Evolutionary conservation across 2,888 invertebrate genomes (phyloP).

Genomic region (Luffia ferchaultella): DNA sequence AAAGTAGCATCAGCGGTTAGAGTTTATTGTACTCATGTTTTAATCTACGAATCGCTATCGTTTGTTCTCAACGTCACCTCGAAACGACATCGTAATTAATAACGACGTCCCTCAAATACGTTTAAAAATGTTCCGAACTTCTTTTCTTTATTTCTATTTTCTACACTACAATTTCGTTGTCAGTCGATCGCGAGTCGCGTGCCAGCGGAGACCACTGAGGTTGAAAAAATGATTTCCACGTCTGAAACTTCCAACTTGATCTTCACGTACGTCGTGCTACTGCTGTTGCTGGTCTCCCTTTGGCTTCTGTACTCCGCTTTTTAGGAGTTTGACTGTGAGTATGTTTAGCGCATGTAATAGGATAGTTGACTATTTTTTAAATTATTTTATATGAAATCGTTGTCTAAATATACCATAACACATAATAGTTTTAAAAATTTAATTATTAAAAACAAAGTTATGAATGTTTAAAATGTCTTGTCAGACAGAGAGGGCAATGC

Average conservation of each 20-base stretch:
- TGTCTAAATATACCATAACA: too few species aligned
- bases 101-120: neutral
- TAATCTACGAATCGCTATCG: neutral
- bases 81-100: slow-evolving; percentile 4
- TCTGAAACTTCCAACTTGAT: slow-evolving; percentile 70
- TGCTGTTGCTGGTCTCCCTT: slow-evolving; percentile 67
- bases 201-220: slow-evolving; percentile 20
- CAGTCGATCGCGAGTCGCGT: slow-evolving; percentile 38
- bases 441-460: too few species aligned
- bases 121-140: neutral
- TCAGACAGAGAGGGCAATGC: too few species aligned
- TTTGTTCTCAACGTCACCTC: neutral
- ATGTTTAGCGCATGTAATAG: neutral
- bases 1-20: too few species aligned
- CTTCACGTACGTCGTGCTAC: slow-evolving; percentile 72
- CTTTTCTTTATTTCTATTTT: neutral
- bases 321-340: slow-evolving; percentile 20
- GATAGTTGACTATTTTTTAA: neutral
- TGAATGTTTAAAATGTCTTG: too few species aligned
- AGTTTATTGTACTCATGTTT: neutral
- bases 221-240: slow-evolving; percentile 29
- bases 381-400: neutral
- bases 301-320: slow-evolving; percentile 74
- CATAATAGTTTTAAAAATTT: too few species aligned
- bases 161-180: slow-evolving; percentile 20